Base-by-base conservation (phyloP, 2,113 vertebrate genomes). In the Alethe diademata region DNA sequence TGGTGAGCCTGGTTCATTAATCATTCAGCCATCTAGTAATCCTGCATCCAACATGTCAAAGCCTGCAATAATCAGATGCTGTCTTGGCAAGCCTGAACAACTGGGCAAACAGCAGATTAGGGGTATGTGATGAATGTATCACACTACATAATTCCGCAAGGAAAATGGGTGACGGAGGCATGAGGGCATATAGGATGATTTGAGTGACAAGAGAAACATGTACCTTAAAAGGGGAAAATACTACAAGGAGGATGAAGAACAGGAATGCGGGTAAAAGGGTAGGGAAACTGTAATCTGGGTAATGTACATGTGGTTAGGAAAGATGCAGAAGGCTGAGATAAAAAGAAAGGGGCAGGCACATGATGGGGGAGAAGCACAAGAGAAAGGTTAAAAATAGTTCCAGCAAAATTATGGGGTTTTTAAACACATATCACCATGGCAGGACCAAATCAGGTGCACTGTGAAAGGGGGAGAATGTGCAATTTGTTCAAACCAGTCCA, bases 151-250 rank as follows among this genome's bases (percentile, higher is more conserved):
- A 60, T 36, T 73, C 74, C 58, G 48, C 73, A 61, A 89, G 45
- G 40, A 60, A 60, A 67, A 53, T 0, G 0, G 61, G 25, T 70
- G 28, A 19, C 0, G 0, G 50, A 81, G 26, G 14, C 19, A 33
- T 16, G 66, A 64, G 19, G 40, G 74, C 29, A 22, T 13, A 13
- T 8, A 60, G 61, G 25, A 47, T 54, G 16, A 35, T 18, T 19
- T 14, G 47, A 69, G 35, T 19, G 36, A 65, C 31, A 35, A 61
- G 58, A 43, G 22, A 66, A 91, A 85, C 25, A 17, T 61, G 53
- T 14, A n/a, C 35, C 42, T 74, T 50, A 31, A 50, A 89, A 54
- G 45, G 11, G 26, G 24, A 75, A 81, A 89, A n/a, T 57, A 8
- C 19, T 42, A 23, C 4, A 11, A 56, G 42, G 29, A 57, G 16